Evolutionary conservation across 1,140 invertebrate genomes (phyloP).

Genomic region (Adelges cooleyi): DNA sequence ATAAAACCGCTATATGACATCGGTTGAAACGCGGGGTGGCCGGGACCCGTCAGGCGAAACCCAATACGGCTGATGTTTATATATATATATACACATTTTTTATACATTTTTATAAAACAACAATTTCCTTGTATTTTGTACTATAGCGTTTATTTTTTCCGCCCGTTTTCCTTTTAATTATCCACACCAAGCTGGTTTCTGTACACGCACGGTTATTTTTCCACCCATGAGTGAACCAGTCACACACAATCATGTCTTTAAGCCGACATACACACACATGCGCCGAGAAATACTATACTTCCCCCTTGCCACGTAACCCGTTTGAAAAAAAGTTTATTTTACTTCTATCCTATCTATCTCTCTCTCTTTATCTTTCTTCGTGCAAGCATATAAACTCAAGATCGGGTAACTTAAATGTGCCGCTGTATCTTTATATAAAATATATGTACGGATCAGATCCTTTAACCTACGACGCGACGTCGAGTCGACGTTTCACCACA

Average conservation of each 20-base stretch:
- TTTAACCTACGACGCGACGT: too few species aligned
- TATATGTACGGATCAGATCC: too few species aligned
- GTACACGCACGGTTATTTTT: slow-evolving; percentile 23
- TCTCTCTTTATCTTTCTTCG: not conserved
- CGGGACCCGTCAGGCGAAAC: slow-evolving; percentile 13
- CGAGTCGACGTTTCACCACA: too few species aligned
- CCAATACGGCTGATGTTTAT: slow-evolving; percentile 24
- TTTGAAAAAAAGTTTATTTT: too few species aligned
- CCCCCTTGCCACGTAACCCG: not conserved
- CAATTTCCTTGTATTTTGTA: not conserved
- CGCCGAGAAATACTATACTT: slow-evolving; percentile 21
- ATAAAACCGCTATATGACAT: slow-evolving; percentile 8
- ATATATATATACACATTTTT: too few species aligned
- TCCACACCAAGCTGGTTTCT: slow-evolving; percentile 22
- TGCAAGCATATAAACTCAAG: not conserved
- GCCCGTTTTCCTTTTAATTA: slow-evolving; percentile 26
- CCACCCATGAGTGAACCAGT: slow-evolving; percentile 27
- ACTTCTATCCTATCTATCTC: not conserved
- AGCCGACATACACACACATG: not conserved
- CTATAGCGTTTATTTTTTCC: slow-evolving; percentile 13
- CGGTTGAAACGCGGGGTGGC: slow-evolving; percentile 8
- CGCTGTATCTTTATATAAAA: too few species aligned
- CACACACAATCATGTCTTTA: slow-evolving; percentile 25
- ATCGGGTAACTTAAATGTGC: not conserved
- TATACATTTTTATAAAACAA: slow-evolving; percentile 2